A percentile compares a stretch with the other conserved stretches of the same genome.
Conservation (phyloP, 2,797 vertebrate species). For the Oreochromis grahami region DNA sequence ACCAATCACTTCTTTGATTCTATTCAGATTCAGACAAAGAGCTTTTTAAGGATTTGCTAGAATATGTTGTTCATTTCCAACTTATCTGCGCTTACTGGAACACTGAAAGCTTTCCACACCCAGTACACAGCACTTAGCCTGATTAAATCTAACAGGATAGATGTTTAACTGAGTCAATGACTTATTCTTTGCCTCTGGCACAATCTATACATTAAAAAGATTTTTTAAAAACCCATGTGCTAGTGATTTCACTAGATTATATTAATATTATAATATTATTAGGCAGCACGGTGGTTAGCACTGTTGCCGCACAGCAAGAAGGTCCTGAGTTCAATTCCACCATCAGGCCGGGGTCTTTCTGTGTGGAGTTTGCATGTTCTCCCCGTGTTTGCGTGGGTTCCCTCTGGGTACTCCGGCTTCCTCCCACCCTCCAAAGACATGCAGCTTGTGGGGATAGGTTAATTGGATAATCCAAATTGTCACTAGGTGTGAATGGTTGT, state of each 20-base stretch:
- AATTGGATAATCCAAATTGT: no score
- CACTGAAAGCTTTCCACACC: background rate
- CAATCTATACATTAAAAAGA: background rate
- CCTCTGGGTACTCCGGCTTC: no score
- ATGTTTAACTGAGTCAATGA: background rate
- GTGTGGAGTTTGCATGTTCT: no score
- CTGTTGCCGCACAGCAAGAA: no score
- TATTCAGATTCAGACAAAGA: background rate
- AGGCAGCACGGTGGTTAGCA: no score
- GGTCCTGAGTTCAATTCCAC: no score
- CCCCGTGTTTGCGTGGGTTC: no score
- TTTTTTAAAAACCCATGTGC: accelerated
- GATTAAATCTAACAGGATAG: background rate
- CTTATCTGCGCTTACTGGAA: background rate
- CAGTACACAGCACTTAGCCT: background rate
- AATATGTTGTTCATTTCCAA: background rate
- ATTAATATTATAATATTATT: accelerated
- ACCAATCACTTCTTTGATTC: background rate
- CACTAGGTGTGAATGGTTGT: no score
- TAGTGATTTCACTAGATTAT: background rate
- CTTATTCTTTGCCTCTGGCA: background rate
- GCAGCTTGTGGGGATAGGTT: no score
- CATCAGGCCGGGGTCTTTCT: no score
- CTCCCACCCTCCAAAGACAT: no score
- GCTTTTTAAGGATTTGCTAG: background rate